Conservation (phyloP, 2,113 vertebrate genomes). For the Gracilinanus agilis region DNA sequence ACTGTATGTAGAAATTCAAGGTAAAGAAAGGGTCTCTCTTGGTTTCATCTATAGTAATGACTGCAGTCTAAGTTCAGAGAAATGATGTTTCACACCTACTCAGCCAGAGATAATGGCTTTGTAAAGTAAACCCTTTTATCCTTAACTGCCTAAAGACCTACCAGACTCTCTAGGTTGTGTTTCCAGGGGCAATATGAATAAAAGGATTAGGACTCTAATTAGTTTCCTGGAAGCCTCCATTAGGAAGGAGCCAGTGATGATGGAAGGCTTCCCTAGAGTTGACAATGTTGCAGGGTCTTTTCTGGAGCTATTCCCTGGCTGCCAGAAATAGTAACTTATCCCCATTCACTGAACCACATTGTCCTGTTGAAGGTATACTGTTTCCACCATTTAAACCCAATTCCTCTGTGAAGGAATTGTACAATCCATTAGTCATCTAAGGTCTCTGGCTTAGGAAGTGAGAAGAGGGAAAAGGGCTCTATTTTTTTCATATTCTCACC, state of each 20-base stretch:
- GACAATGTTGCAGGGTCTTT: neutral
- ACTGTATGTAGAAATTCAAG: neutral
- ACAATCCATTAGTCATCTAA: neutral
- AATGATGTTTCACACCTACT: neutral
- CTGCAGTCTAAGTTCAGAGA: neutral
- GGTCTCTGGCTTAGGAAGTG: neutral
- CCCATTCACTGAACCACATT: neutral
- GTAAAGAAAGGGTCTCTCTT: neutral
- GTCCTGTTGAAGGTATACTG: neutral
- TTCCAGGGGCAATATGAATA: neutral
- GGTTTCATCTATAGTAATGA: neutral
- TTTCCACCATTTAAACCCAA: neutral
- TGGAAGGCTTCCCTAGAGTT: neutral
- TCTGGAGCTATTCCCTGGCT: neutral
- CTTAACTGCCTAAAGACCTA: neutral
- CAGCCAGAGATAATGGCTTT: neutral
- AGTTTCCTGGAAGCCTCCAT: neutral
- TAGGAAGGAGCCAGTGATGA: neutral
- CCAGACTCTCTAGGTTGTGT: neutral
- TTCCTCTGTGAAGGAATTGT: neutral
- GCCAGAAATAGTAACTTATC: too few relatives aligned
- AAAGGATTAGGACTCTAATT: neutral
- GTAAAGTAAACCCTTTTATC: neutral
- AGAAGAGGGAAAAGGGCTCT: neutral
- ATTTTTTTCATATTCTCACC: constrained; percentile 44